Evolutionary conservation across 37 sponge, comb jelly and placozoan genomes (phyloP), one percentile per base, ranked within the genome.

Genomic region (Bolinopsis microptera): DNA sequence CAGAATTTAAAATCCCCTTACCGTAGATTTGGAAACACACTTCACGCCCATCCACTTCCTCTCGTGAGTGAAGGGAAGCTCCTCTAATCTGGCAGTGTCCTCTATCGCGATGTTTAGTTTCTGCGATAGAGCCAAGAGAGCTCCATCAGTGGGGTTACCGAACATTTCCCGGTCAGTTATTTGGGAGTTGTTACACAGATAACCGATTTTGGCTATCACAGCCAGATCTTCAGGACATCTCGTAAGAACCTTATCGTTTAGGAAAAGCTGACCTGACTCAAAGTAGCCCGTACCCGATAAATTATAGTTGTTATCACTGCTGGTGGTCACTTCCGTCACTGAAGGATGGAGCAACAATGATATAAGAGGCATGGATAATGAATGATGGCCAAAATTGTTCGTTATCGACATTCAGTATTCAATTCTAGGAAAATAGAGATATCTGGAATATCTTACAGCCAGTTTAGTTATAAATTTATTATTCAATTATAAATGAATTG

Each of bases 31-130:
- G 90, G 32, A 34, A 26, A 38, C 35, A 34, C 90, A 86, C 61
- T 34, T 86, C 1, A 98, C 99, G 23, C 96, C 96, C 99, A 98
- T 99, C 96, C 96, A 96, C 80, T 99, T 99, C 76, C 93, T 92
- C 69, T 96, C 96, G 22, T 97, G 96, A 76, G 88, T 97, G 69
- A 99, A 99, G 0, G 99, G 94, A 0, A 93, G 39, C 95, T 99
- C 99, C 83, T 94, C 94, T 30, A 90, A 90, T 13, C 40, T 40
- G 21, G 83, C 28, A 69, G 36, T 13, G 36, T n/a, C 93, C 21
- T 70, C 92, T 0, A 94, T 21, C 0, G 90, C 5, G 35, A 82
- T 13, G 0, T 94, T 70, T 21, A 96, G 96, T 93, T 95, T 95
- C 27, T 88, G 76, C 0, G 94, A 93, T 38, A 96, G 39, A 18